phyloP scores from a whole-genome alignment of 1,140 invertebrate species.

The Drosophila equinoxialis region DNA sequence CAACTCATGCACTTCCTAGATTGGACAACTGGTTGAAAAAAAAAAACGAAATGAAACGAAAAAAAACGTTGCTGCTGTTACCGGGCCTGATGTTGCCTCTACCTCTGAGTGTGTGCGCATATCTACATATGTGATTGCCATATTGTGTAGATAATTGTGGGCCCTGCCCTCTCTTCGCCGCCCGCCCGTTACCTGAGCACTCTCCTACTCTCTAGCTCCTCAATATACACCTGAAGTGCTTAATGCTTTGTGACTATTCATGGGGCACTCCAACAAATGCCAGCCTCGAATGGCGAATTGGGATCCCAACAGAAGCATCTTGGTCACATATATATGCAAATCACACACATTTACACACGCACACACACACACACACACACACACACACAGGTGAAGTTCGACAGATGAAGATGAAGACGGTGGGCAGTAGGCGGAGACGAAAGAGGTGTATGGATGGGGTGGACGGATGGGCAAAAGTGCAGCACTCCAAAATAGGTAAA shows the following conservation, averaged over 20 bases:
- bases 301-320: conserved; percentile 72
- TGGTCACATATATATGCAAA: conserved; percentile 73
- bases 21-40: conserved; percentile 75
- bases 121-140: conserved; percentile 81
- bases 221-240: conserved; percentile 69
- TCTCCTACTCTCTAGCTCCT: conserved; percentile 19
- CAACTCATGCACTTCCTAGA: conserved; percentile 81
- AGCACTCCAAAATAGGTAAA: conserved; percentile 76
- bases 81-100: conserved; percentile 22
- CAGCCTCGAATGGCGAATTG: conserved; percentile 47
- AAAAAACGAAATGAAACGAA: background rate
- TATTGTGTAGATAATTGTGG: conserved; percentile 82
- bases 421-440: conserved; percentile 21
- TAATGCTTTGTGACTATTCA: conserved; percentile 82
- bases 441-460: conserved; percentile 15
- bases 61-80: conserved; percentile 39
- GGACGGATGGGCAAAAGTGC: conserved; percentile 68
- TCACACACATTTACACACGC: conserved; percentile 38
- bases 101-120: conserved; percentile 63
- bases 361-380: conserved; percentile 36
- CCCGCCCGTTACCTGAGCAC: background rate
- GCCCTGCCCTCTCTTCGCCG: conserved; percentile 36
- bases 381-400: conserved; percentile 68
- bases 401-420: conserved; percentile 32
- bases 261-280: conserved; percentile 67